Evolutionary conservation across 2,797 vertebrate genomes (phyloP).

Genomic region (Micropoecilia bifurca): DNA sequence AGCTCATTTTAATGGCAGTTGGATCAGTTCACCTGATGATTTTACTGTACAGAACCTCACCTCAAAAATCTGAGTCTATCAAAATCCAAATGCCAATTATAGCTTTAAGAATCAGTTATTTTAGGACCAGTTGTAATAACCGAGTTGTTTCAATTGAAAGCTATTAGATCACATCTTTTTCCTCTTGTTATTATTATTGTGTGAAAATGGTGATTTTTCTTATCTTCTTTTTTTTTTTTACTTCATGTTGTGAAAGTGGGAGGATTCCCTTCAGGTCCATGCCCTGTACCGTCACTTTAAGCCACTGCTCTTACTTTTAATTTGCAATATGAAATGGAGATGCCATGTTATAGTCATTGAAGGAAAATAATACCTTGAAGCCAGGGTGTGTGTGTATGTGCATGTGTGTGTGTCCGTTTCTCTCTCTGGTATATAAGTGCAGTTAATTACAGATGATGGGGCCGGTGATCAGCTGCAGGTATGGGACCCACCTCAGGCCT

Average conservation of each 20-base stretch:
- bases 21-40: background rate
- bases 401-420: conserved; percentile 26
- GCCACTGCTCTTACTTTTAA: background rate
- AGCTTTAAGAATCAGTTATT: background rate
- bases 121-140: background rate
- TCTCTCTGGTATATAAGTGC: conserved; percentile 73
- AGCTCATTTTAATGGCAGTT: background rate
- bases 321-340: background rate
- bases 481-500: conserved; percentile 85
- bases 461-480: conserved; percentile 82
- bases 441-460: conserved; percentile 85
- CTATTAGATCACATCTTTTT: background rate
- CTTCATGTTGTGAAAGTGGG: background rate
- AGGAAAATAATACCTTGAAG: conserved; percentile 35
- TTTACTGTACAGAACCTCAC: background rate
- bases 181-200: background rate
- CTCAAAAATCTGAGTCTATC: background rate
- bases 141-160: background rate
- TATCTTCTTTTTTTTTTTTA: background rate
- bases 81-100: background rate
- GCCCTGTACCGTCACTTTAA: background rate
- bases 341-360: background rate
- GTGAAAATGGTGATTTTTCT: background rate
- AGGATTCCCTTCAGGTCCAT: background rate
- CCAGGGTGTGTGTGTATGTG: conserved; percentile 11